Evolutionary conservation across 2,797 vertebrate genomes (phyloP), one percentile per base, ranked within the genome.

Genomic region (Lerista edwardsae): DNA sequence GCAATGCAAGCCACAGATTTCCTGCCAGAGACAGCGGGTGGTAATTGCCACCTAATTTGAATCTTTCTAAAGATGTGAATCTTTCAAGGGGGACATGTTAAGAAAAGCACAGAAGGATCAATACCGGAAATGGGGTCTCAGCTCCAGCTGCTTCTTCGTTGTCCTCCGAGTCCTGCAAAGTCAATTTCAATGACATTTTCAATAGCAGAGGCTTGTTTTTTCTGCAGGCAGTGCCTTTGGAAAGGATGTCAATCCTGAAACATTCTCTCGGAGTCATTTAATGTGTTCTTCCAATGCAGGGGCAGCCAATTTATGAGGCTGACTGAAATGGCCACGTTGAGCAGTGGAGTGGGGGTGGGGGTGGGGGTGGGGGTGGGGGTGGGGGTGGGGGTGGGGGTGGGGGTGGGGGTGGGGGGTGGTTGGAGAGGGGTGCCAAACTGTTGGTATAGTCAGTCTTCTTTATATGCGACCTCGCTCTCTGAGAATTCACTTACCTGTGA

Each of bases 21-120:
- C 68, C 68, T 85, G 59, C 27, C 64, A 84, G 77, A 82, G 61
- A 55, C 62, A 79, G 61, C 64, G 31, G 62, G 27, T 51, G 62
- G 74, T 82, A 82, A 74, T 79, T 78, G 68, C 29, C 25, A 75
- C 39, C 59, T 79, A 57, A 74, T 85, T 47, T 82, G 36, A 57
- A 59, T 78, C 68, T 82, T 68, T 74, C 5, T 34, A 0, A 1
- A 55, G 51, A 55, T 55, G 51, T 55, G 51, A 55, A 55, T 55
- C 51, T 51, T 39, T 39, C 57, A 80, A 79, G 65, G 61, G 17
- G 27, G 19, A 41, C 23, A 57, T 57, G 69, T 79, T 85, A 44
- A 79, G 75, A 72, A 64, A 21, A 3, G 11, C 15, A 69, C 7
- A 78, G 59, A 79, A 41, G n/a, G 51, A 76, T 76, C 72, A 73